These are phyloP conservation scores for Atrichornis clamosus DNA, from an alignment of 2,113 vertebrate genomes.

Conservation along the genomic window DNA sequence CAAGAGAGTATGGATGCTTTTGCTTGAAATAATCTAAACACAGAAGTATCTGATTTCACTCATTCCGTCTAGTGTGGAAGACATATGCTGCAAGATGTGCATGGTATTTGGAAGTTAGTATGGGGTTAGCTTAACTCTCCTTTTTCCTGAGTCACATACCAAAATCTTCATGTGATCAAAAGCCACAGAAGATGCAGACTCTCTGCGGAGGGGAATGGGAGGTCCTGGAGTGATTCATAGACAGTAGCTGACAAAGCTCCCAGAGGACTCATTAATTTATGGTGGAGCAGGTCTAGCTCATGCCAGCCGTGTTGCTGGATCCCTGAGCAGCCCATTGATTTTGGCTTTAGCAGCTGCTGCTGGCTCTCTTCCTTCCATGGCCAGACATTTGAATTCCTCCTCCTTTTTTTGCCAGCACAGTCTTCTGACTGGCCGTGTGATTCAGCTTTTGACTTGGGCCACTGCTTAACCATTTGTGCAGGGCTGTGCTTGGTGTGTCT, in stretches of 20 bases:
- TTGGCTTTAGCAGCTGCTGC: conserved; percentile 3
- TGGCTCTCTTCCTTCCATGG: conserved; percentile 7
- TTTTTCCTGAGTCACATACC: background rate
- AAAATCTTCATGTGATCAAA: background rate
- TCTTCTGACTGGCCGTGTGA: background rate
- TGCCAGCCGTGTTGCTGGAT: conserved; percentile 4
- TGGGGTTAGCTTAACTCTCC: background rate
- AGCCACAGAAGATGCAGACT: background rate
- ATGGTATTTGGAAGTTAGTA: background rate
- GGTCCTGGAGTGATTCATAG: background rate
- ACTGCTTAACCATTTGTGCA: background rate
- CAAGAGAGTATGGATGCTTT: background rate
- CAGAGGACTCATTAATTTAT: background rate
- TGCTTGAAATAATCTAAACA: background rate
- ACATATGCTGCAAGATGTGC: background rate
- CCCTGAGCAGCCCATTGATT: background rate
- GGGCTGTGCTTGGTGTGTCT: background rate
- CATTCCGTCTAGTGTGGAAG: background rate
- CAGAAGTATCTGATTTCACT: background rate
- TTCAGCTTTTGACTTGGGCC: background rate
- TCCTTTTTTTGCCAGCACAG: background rate
- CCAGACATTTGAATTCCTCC: background rate
- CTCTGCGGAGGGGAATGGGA: background rate
- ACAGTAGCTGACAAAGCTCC: conserved; percentile 15
- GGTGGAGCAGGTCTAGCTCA: conserved; percentile 7